Evolutionary conservation across 2,113 vertebrate species (phyloP), one percentile per base, ranked within the genome.

Genomic region (Microcebus murinus): DNA sequence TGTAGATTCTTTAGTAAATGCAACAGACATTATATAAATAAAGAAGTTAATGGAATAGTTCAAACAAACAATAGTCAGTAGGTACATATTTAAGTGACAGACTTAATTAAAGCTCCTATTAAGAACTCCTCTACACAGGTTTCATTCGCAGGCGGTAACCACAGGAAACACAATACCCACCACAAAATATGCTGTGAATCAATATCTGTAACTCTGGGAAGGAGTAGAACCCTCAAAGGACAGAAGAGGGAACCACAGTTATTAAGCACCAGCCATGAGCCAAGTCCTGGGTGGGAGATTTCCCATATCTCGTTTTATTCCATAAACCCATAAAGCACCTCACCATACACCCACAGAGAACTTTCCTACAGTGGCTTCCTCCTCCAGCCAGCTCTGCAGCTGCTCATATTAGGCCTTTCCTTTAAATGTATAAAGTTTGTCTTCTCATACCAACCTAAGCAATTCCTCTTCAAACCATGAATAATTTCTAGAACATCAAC

Each of bases 1-100:
- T 93, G 63, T 8, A 94, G 81, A 61, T 73, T 52, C 52, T 50
- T 95, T 88, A 76, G 61, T 59, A 96, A 96, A 83, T 82, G 11
- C 17, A 81, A 76, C 27, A 79, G 57, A 34, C 39, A 68, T 39
- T 68, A 92, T 23, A 90, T 71, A 95, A 81, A 70, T 70, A 76
- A 86, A 68, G 89, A 80, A 76, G 45, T 89, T 52, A 79, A 61
- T 25, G 29, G 29, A 90, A 50, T 4, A 83, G 12, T 57, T 39
- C 59, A 92, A 94, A 52, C 29, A 36, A 48, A 52, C 55, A 10
- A 70, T 63, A 27, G 9, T 57, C 68, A 74, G 27, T 8, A 89
- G 11, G 68, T 42, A 88, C 10, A 34, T 80, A 71, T 59, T 76
- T 81, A 70, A 92, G 34, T 61, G 68, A 70, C 4, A 27, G 34